Base-by-base conservation (phyloP, 2,113 vertebrate species). In the Jaculus jaculus region DNA sequence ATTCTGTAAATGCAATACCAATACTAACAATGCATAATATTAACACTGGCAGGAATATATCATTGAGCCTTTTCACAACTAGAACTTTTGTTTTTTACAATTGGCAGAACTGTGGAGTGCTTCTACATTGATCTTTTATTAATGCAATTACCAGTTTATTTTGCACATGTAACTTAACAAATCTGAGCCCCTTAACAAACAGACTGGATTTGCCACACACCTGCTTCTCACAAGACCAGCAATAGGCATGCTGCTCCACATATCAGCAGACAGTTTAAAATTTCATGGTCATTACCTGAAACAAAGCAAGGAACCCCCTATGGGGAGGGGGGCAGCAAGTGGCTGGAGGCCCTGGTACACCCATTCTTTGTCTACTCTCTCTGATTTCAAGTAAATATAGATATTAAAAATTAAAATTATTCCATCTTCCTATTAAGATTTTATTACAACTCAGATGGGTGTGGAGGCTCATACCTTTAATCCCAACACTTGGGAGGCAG, bases 81-180 rank as follows among this genome's bases (percentile, higher is more conserved):
- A 97, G 97, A 98, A 98, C 97, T 97, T 97, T 90, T 88, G 96
- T 96, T 96, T 96, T 93, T 77, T 95, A 94, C 90, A 97, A 97
- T 97, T 97, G 97, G 97, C 97, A 96, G 96, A 97, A 97, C 98
- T 96, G 98, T 98, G 98, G 97, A 96, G 97, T 97, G 93, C 98
- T 98, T 98, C 98, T 98, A 98, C 98, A 98, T 97, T 98, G 98
- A 98, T 98, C 98, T 98, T 98, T 98, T 98, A 98, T 98, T 98
- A 98, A 98, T 98, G 98, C 98, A 90, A 93, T 97, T 98, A 98
- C 98, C 97, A 97, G 93, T 98, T 97, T 98, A 97, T 98, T 98
- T 98, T 98, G 98, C 98, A 98, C 98, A 98, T 98, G 97, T 92
- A 98, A 98, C 96, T 98, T 98, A 98, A 98, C 98, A 98, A 98